These are phyloP conservation scores for Channa argus DNA, from an alignment of 2,113 vertebrate species.

Conservation along the genomic window DNA sequence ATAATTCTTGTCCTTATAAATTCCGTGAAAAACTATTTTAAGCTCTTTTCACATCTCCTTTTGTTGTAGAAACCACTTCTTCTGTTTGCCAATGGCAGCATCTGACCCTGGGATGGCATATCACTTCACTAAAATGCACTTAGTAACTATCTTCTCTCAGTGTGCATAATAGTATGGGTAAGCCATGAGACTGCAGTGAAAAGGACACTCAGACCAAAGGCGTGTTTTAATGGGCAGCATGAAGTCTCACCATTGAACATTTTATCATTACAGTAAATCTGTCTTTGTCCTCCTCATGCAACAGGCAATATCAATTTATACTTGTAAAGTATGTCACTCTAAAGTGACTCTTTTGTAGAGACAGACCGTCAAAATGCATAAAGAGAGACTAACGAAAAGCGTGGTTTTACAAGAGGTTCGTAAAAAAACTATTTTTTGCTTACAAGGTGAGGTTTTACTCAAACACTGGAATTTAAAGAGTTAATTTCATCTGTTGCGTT, in stretches of 20 bases:
- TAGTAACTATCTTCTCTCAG: background rate
- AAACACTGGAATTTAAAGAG: background rate
- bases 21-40: background rate
- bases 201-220: constrained; percentile 5
- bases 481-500: constrained; percentile 22
- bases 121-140: constrained; percentile 10
- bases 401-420: background rate
- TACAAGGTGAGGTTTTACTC: background rate
- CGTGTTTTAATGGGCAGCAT: constrained; percentile 21
- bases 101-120: background rate
- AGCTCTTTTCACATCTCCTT: background rate
- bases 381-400: background rate
- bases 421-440: background rate
- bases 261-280: constrained; percentile 36
- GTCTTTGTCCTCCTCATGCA: constrained; percentile 26
- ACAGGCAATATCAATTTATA: constrained; percentile 19
- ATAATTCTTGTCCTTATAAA: background rate
- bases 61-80: background rate
- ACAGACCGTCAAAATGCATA: background rate
- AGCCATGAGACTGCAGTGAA: background rate
- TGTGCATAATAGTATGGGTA: background rate
- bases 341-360: constrained; percentile 1
- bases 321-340: constrained; percentile 2
- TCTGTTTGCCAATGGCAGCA: background rate
- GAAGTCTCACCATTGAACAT: constrained; percentile 21